Conservation (phyloP, 1,140 invertebrate genomes). For the Drosophila lini region DNA sequence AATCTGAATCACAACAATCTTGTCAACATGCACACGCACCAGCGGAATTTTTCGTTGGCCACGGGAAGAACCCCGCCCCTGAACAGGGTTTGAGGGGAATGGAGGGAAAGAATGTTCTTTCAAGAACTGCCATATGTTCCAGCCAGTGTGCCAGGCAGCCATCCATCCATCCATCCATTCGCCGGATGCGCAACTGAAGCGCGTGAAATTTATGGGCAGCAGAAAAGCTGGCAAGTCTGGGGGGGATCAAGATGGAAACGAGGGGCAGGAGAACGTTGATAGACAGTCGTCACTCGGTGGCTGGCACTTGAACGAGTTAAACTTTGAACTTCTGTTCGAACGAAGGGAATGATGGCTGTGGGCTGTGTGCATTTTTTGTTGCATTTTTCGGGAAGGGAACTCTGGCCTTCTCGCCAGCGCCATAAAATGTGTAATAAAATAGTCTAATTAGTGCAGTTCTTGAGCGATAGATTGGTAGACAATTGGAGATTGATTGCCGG, state of each 20-base stretch:
- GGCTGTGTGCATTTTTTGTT: slow-evolving; percentile 8
- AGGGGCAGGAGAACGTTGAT: slow-evolving; percentile 32
- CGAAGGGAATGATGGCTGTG: slow-evolving; percentile 7
- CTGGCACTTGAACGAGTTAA: slow-evolving; percentile 72
- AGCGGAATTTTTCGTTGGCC: slow-evolving; percentile 19
- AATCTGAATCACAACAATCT: slow-evolving; percentile 77
- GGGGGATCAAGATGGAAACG: slow-evolving; percentile 5
- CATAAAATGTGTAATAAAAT: slow-evolving; percentile 63
- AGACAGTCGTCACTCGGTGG: slow-evolving; percentile 66
- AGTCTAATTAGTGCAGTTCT: slow-evolving; percentile 60
- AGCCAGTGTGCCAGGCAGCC: slow-evolving; percentile 22
- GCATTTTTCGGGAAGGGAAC: slow-evolving; percentile 28
- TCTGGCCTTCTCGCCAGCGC: slow-evolving; percentile 11
- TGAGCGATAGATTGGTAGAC: slow-evolving; percentile 44
- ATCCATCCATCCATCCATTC: slow-evolving; percentile 30
- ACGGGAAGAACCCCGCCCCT: not conserved
- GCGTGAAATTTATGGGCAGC: slow-evolving; percentile 74
- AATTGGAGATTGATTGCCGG: slow-evolving; percentile 56
- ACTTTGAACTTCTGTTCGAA: slow-evolving; percentile 66
- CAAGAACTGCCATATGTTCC: slow-evolving; percentile 70
- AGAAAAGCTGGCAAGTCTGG: slow-evolving; percentile 3
- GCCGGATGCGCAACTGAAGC: slow-evolving; percentile 75
- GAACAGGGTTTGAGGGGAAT: not conserved
- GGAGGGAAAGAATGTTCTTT: slow-evolving; percentile 53
- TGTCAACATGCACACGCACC: slow-evolving; percentile 61